Evolutionary conservation across 2,888 invertebrate genomes (phyloP).

Genomic region (Amphimallon solstitiale): DNA sequence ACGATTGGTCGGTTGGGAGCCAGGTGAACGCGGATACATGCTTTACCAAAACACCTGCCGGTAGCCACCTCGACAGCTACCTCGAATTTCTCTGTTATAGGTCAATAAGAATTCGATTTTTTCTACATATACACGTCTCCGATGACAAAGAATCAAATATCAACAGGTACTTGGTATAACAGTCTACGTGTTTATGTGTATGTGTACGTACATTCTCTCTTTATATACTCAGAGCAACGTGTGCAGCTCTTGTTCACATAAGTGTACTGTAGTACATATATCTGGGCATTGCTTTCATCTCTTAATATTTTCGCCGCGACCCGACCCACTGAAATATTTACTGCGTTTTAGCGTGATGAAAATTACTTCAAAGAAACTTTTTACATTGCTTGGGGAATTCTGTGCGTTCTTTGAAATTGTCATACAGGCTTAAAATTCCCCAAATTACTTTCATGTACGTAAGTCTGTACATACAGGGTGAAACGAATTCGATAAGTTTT

Average conservation of each 20-base stretch:
- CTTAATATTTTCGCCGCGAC: conserved; percentile 15
- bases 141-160: conserved; percentile 14
- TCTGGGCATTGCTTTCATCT: no score
- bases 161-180: conserved; percentile 3
- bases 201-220: no score
- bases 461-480: no score
- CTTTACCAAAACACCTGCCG: conserved; percentile 27
- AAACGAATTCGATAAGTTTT: no score
- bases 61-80: conserved; percentile 27
- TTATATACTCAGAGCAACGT: no score
- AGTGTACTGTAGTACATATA: no score
- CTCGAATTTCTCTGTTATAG: conserved; percentile 32
- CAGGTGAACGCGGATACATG: conserved; percentile 32
- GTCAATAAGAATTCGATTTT: conserved; percentile 26
- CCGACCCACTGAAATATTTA: conserved; percentile 20
- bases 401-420: no score
- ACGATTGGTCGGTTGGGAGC: conserved; percentile 24
- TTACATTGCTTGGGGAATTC: no score
- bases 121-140: conserved; percentile 15
- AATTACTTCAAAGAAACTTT: conserved; percentile 17
- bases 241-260: no score
- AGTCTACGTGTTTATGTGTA: no score
- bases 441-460: no score
- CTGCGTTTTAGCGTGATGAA: conserved; percentile 17
- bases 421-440: no score